A percentile compares a stretch with the other conserved stretches of the same genome.
Conservation (phyloP, 2,797 vertebrate species). For the Myotis pilosus region DNA sequence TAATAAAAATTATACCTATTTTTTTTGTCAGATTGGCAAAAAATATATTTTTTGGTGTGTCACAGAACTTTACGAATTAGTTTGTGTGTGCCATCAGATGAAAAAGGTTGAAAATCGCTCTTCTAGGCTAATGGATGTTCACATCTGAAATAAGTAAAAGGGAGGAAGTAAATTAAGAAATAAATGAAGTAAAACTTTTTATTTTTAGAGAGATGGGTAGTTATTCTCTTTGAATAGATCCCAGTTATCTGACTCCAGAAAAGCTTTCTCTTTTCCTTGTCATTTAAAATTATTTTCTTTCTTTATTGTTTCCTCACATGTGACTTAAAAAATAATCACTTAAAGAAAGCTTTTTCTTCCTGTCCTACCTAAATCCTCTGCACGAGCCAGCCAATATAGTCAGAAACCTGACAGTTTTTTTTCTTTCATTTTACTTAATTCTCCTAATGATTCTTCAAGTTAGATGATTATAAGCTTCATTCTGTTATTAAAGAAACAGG, state of each 20-base stretch:
- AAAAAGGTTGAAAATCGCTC: not conserved
- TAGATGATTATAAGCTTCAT: not conserved
- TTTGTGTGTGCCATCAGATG: not conserved
- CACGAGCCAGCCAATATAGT: not conserved
- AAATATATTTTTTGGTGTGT: not conserved
- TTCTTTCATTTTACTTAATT: not conserved
- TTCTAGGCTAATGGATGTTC: not conserved
- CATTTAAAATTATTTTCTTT: slow-evolving; percentile 43
- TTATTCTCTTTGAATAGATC: not conserved
- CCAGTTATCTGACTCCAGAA: slow-evolving; percentile 20
- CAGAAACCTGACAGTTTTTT: not conserved
- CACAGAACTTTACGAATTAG: not conserved
- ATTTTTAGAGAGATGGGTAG: not conserved
- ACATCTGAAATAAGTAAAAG: slow-evolving; percentile 24
- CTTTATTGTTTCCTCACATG: not conserved
- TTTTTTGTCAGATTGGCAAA: not conserved
- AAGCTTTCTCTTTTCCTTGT: not conserved
- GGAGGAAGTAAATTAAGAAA: not conserved
- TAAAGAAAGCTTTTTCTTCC: slow-evolving; percentile 26
- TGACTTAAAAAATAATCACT: slow-evolving; percentile 25
- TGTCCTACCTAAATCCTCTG: not conserved
- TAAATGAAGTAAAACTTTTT: not conserved
- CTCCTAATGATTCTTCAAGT: not conserved
- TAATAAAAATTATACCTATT: not conserved
- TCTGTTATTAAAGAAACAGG: slow-evolving; percentile 44